Evolutionary conservation across 2,113 vertebrate genomes (phyloP), one percentile per base, ranked within the genome.

Genomic region (Galeopterus variegatus): DNA sequence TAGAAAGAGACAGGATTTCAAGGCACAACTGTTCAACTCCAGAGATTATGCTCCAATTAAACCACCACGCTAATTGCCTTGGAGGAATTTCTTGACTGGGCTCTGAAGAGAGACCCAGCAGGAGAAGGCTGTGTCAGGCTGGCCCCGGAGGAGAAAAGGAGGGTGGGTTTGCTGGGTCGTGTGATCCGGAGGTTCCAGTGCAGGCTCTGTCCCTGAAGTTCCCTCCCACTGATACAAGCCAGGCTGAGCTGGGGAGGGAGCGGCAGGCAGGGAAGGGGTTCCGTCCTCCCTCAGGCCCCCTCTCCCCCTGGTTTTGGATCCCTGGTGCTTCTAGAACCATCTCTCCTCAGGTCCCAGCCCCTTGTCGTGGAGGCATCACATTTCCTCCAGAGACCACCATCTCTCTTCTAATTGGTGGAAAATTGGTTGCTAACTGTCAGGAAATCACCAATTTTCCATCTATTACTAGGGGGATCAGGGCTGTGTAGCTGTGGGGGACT

Each of bases 381-480:
- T 97, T 94, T 93, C 89, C 93, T 93, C 93, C 70, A 85, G 89
- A 96, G 97, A 98, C 98, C 98, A 98, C 95, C 97, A 97, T 98
- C 98, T 97, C 92, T 89, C 93, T 82, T 90, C 96, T 98, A 98
- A 98, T 98, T 98, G 98, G 98, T 98, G 97, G 98, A 98, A 99
- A 98, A 99, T 98, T 98, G 94, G 96, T 98, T 98, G 98, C 98
- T 98, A 98, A 98, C 98, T 97, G 95, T 98, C 97, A 98, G 98
- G 98, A 99, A 99, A 98, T 98, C 97, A 84, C 96, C 6, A 84
- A 98, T 99, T 99, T 99, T 99, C 98, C 97, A 98, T 98, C 98
- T 94, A 98, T 99, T 98, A 98, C 93, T 97, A 87, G 92, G 96
- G 72, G 97, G 85, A 89, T 90, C 72, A 50, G 85, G 80, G 67